Evolutionary conservation across 2,888 invertebrate species (phyloP), one percentile per base, ranked within the genome.

Genomic region (Volucella bombylans): DNA sequence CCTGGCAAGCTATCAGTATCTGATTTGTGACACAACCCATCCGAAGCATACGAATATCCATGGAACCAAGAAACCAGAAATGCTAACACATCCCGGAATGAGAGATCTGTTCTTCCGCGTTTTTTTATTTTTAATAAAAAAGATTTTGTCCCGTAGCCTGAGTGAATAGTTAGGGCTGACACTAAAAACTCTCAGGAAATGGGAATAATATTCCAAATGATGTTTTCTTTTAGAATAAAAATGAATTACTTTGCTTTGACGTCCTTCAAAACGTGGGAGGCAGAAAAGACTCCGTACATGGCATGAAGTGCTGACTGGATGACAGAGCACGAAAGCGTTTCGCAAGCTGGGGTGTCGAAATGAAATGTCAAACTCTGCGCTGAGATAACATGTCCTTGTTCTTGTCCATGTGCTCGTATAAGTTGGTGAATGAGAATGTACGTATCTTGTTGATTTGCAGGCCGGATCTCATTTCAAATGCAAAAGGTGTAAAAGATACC

Each of bases 131-230:
- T 74, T 65, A 52, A 55, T 57, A 41, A 69, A 59, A 81, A 64
- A 41, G 14, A 57, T 15, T 55, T 6, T 14, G 15, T 49, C 14
- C 23, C 23, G 55, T 15, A 11, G 31, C 41, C 31, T 41, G 38
- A 52, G 45, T 54, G 57, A 52, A 54, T 47, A 59, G 39, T 50
- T 18, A 0, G 45, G 49, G 57, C 57, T 72, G 72, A 68, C 73
- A 79, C 78, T 68, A 68, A 72, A 74, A 68, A 62, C 47, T 68
- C 68, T 15, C 65, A 65, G 69, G 52, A 67, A 59, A 74, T 80
- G 80, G 43, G 69, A 74, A 83, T 83, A 59, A 74, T 79, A 80
- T 80, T 80, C 74, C 65, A 74, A 80, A 83, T 83, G 52, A 59
- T 80, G 65, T 74, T 74, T 74, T 68, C 73, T 41, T 74, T 69